Percentiles rank a stretch among this genome's conserved stretches.
These are phyloP conservation scores for Artibeus lituratus DNA, from an alignment of 2,797 vertebrate species.

Conservation along the genomic window DNA sequence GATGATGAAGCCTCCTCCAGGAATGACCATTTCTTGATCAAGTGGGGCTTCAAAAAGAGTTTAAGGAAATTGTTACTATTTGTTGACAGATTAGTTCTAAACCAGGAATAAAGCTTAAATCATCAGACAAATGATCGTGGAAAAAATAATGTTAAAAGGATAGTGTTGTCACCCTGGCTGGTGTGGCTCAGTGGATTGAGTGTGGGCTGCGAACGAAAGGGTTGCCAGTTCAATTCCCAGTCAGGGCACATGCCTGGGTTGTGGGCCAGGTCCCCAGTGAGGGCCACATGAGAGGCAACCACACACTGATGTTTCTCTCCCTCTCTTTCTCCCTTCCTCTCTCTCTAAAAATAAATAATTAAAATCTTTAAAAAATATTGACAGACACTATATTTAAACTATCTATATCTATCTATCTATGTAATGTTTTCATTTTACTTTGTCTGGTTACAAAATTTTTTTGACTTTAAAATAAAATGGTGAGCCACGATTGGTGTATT, in stretches of 20 bases:
- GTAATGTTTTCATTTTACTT: slow-evolving; percentile 5
- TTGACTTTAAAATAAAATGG: slow-evolving; percentile 39
- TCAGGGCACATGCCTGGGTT: too few relatives aligned
- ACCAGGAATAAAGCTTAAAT: neutral
- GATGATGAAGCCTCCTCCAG: slow-evolving; percentile 32
- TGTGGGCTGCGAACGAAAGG: too few relatives aligned
- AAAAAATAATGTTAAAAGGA: neutral
- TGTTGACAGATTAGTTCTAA: slow-evolving; percentile 26
- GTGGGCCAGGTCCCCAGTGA: too few relatives aligned
- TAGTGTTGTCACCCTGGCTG: neutral
- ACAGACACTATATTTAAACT: neutral
- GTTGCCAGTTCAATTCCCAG: too few relatives aligned
- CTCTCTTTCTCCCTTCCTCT: too few relatives aligned
- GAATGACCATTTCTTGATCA: slow-evolving; percentile 34
- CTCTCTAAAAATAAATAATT: too few relatives aligned
- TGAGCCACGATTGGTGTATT: slow-evolving; percentile 24
- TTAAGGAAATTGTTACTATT: slow-evolving; percentile 33
- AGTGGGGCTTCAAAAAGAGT: slow-evolving; percentile 47
- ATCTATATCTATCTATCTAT: neutral
- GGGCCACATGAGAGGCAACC: too few relatives aligned
- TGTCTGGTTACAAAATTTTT: neutral
- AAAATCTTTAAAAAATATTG: too few relatives aligned
- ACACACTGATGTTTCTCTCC: too few relatives aligned
- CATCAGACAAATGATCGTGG: neutral
- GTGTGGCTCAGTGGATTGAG: too few relatives aligned